Evolutionary conservation across 2,888 invertebrate genomes (phyloP), one percentile per base, ranked within the genome.

Genomic region (Phanerotoma sp.): DNA sequence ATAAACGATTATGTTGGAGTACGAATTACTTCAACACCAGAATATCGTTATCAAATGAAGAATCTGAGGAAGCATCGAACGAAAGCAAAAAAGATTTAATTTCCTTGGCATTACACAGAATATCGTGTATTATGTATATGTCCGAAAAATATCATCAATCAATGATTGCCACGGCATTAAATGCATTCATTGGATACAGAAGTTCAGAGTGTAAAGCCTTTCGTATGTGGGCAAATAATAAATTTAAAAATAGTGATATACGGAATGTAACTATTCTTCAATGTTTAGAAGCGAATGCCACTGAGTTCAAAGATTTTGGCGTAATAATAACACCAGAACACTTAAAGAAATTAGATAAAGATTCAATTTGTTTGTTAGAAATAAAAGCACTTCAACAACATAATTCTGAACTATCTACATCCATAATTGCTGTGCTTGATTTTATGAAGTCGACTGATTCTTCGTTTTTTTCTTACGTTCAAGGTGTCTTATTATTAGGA

Each of bases 201-300:
- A 54, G 62, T 11, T 21, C 55, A 3, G 60, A 68, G 9, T 63
- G 62, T 4, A 73, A 71, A 56, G 71, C 71, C n/a, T 73, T 67
- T 51, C 63, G 63, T 1, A 63, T 68, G 54, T 77, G 75, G 76
- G 50, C 65, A 1, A 62, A 48, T 20, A 67, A 74, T n/a, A 74
- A 75, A 33, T 54, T 68, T 3, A 55, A 67, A 25, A 50, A 61
- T 45, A 5, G 40, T 6, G 15, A 41, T 4, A 18, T 44, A 6
- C 20, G 37, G 2, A 37, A 16, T 6, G 21, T 64, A 1, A 66
- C 68, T 11, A 60, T 72, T 40, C 15, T 69, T 30, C 44, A 58
- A 9, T 74, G 68, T 48, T 61, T 76, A n/a, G 65, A 58, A 47
- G 47, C 22, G 1, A 67, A 72, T 21, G 37, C 44, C 18, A 41